phyloP scores from a whole-genome alignment of 2,888 invertebrate genomes.

The Erynnis tages region DNA sequence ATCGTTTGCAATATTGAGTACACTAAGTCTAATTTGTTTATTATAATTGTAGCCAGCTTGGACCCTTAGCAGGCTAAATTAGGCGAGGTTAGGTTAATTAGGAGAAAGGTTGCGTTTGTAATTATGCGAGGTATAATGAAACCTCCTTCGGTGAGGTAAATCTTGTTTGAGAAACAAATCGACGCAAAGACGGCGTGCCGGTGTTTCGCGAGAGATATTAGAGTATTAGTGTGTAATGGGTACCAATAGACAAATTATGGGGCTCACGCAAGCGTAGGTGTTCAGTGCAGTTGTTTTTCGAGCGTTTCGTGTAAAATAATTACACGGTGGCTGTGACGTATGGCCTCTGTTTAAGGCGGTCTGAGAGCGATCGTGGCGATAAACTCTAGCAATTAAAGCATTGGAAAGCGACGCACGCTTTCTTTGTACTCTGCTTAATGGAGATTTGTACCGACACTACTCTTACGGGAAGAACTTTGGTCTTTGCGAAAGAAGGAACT shows the following conservation, averaged over 20 bases:
- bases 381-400: conserved; percentile 79
- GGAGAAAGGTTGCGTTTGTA: conserved; percentile 22
- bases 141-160: conserved; percentile 21
- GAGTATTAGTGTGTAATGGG: conserved; percentile 33
- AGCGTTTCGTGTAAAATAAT: conserved; percentile 76
- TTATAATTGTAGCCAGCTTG: conserved; percentile 20
- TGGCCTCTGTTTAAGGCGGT: conserved; percentile 74
- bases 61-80: conserved; percentile 13
- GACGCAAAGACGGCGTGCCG: conserved; percentile 15
- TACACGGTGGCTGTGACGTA: conserved; percentile 76
- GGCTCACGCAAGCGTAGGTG: conserved; percentile 52
- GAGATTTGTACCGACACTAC: conserved; percentile 60
- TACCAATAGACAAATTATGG: conserved; percentile 67
- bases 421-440: conserved; percentile 71
- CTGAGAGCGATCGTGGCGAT: conserved; percentile 75
- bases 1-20: conserved; percentile 5
- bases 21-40: conserved; percentile 24
- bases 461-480: background rate
- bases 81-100: conserved; percentile 24
- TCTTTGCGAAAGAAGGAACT: too few species aligned
- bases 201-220: conserved; percentile 35
- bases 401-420: conserved; percentile 77
- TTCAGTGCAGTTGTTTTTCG: conserved; percentile 60
- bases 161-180: conserved; percentile 29
- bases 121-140: conserved; percentile 23